phyloP scores from a whole-genome alignment of 2,113 vertebrate species.

The Oryctolagus cuniculus region DNA sequence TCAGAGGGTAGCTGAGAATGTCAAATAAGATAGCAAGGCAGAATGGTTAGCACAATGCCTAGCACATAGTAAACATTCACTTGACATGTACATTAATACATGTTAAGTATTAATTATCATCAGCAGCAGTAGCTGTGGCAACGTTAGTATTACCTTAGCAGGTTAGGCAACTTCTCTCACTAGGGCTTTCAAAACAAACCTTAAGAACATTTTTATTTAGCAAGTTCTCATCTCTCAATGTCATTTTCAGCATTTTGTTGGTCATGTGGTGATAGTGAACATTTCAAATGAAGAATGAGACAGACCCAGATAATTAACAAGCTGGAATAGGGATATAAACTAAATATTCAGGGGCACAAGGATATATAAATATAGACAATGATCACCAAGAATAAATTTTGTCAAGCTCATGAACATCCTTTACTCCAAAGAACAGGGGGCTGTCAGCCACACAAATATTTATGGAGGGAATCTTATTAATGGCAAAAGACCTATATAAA shows the following conservation, averaged over 20 bases:
- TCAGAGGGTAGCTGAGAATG: not conserved
- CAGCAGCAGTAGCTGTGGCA: not conserved
- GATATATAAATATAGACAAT: conserved; percentile 65
- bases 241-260: not conserved
- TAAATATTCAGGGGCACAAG: conserved; percentile 66
- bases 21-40: not conserved
- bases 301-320: conserved; percentile 47
- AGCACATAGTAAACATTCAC: not conserved
- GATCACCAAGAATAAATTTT: conserved; percentile 55
- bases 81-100: too few species aligned
- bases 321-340: conserved; percentile 41
- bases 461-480: not conserved
- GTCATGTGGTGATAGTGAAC: not conserved
- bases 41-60: not conserved
- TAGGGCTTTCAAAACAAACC: conserved; percentile 30
- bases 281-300: conserved; percentile 61
- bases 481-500: conserved; percentile 37
- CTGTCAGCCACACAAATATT: conserved; percentile 51
- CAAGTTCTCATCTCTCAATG: conserved; percentile 13
- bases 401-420: conserved; percentile 54
- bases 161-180: not conserved
- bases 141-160: not conserved
- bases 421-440: conserved; percentile 33
- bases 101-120: not conserved
- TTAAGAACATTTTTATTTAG: conserved; percentile 5